Evolutionary conservation across 2,888 invertebrate genomes (phyloP), one percentile per base, ranked within the genome.

Genomic region (Netelia virgata): DNA sequence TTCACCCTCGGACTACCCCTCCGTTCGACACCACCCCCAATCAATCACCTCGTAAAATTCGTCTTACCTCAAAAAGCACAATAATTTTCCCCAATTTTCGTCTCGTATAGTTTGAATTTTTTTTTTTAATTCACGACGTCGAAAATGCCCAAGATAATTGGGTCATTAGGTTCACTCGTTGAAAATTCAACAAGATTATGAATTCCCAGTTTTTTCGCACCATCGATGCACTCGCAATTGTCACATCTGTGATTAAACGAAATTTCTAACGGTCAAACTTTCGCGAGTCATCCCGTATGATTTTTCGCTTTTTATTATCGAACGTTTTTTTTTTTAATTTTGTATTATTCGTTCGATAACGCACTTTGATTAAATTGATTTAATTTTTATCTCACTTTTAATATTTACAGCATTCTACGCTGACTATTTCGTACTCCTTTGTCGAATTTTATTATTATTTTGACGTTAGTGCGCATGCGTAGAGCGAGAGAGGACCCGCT

Each of bases 311-410:
- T 41, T 68, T 9, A 18, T 14, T 18, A 14, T 68, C 41, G 28
- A 0, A 6, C 10, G 2, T n/a, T 23, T n/a, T 20, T 23, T 0
- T 68, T 41, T 14, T 47, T 6, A 47, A 80, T 68, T 41, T 14
- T 47, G 1, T 11, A 80, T 77, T 79, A 80, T 85, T 28, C 28
- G 28, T 28, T 28, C 28, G 28, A 28, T 28, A 28, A 28, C 28
- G 28, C 28, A 28, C 28, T 28, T 28, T 28, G 28, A 5, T 28
- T 0, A 5, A 28, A 53, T 53, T 53, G n/a, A 28, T 53, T 53
- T 53, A 53, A 14, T 11, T 53, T 14, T 53, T 53, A 5, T 11
- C 1, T 53, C 28, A 28, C 28, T 28, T 28, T 28, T 5, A 28
- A 28, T 28, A 28, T 28, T 28, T 28, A 28, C 5, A 28, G 28